Evolutionary conservation across 2,797 vertebrate species (phyloP).

Genomic region (Rallus crepitans): DNA sequence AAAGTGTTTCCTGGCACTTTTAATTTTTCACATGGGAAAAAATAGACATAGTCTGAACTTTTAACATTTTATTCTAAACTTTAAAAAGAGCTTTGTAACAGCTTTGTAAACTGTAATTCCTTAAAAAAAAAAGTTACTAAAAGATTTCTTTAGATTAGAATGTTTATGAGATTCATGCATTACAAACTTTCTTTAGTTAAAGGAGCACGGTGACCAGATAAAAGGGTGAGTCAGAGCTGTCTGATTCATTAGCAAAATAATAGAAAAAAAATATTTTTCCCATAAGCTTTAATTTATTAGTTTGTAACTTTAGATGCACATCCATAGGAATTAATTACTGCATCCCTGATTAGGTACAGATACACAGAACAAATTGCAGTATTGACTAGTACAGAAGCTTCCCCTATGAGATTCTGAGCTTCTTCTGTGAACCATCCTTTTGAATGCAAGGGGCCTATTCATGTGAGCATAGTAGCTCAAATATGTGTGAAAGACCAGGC

Average conservation of each 20-base stretch:
- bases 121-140: not conserved
- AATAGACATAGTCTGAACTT: not conserved
- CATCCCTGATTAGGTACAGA: not conserved
- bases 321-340: not conserved
- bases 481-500: not conserved
- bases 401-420: not conserved
- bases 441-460: not conserved
- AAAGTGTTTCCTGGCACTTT: not conserved
- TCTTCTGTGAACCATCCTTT: not conserved
- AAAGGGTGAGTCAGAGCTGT: not conserved
- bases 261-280: not conserved
- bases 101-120: not conserved
- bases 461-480: not conserved
- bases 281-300: not conserved
- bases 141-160: not conserved
- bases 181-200: not conserved
- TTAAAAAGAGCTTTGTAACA: not conserved
- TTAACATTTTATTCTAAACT: not conserved
- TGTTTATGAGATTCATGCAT: not conserved
- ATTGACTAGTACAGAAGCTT: not conserved
- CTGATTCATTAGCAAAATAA: not conserved
- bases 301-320: not conserved
- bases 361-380: not conserved
- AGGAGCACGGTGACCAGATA: not conserved
- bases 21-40: not conserved